A percentile compares a stretch with the other conserved stretches of the same genome.
Evolutionary conservation across 2,113 vertebrate species (phyloP).

Genomic region (Chaetodon trifascialis): DNA sequence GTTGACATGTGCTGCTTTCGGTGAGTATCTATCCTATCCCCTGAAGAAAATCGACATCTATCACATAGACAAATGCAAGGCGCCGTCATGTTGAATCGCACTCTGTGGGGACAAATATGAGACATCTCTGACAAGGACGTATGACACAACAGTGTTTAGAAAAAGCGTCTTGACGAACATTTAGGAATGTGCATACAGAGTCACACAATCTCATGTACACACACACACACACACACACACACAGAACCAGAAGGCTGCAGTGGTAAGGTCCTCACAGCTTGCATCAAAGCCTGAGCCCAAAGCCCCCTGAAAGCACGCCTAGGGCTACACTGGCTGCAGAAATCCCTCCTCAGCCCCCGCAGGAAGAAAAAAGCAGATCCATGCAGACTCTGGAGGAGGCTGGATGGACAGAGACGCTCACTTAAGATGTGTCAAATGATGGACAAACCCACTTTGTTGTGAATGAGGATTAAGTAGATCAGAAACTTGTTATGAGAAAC

Average conservation of each 20-base stretch:
- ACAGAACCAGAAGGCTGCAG: slow-evolving; percentile 13
- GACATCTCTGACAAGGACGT: not conserved
- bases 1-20: not conserved
- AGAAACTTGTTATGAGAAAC: not conserved
- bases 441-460: not conserved
- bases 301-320: slow-evolving; percentile 62
- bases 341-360: slow-evolving; percentile 46
- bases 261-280: slow-evolving; percentile 56
- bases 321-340: slow-evolving; percentile 55
- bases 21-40: not conserved
- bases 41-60: slow-evolving; percentile 7
- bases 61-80: not conserved
- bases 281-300: slow-evolving; percentile 62
- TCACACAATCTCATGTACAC: slow-evolving; percentile 18
- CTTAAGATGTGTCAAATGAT: not conserved
- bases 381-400: not conserved
- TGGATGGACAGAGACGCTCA: not conserved
- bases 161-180: slow-evolving; percentile 6
- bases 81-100: not conserved
- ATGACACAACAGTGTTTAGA: slow-evolving; percentile 4
- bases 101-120: not conserved
- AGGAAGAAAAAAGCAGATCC: slow-evolving; percentile 3
- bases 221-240: slow-evolving; percentile 1
- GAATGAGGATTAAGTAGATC: slow-evolving; percentile 4
- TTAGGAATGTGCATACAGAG: slow-evolving; percentile 13